These are phyloP conservation scores for Xiphias gladius DNA, from an alignment of 2,113 vertebrate genomes.

Conservation along the genomic window DNA sequence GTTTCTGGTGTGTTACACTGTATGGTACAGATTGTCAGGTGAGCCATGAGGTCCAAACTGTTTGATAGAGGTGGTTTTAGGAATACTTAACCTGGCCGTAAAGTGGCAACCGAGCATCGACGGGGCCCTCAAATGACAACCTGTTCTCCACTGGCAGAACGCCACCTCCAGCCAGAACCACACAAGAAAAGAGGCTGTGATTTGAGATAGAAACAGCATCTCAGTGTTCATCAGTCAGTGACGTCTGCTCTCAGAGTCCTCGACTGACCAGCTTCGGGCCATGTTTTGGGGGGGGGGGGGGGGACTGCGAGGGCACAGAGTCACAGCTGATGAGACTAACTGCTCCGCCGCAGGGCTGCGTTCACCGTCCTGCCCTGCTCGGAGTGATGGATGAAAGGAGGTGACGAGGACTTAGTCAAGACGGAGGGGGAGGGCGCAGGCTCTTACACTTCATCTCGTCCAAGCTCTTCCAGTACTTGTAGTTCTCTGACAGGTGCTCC, in stretches of 20 bases:
- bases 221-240: conserved; percentile 17
- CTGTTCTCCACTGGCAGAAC: conserved; percentile 20
- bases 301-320: conserved; percentile 7
- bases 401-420: conserved; percentile 78
- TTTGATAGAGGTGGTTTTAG: conserved; percentile 21
- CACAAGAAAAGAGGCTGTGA: conserved; percentile 40
- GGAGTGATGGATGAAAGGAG: conserved; percentile 2
- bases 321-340: conserved; percentile 81
- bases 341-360: conserved; percentile 52
- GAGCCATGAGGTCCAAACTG: conserved; percentile 40
- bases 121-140: conserved; percentile 46
- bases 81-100: conserved; percentile 21
- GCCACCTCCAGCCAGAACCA: conserved; percentile 9
- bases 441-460: conserved; percentile 95
- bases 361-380: conserved; percentile 28
- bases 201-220: conserved; percentile 25
- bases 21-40: conserved; percentile 74
- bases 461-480: conserved; percentile 97
- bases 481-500: conserved; percentile 94
- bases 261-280: not conserved
- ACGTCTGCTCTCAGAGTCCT: conserved; percentile 6
- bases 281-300: not conserved
- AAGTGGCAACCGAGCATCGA: not conserved
- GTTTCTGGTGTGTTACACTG: conserved; percentile 65
- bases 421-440: conserved; percentile 87